Base-by-base conservation (phyloP, 2,888 invertebrate species). In the Andrena chrysosceles region DNA sequence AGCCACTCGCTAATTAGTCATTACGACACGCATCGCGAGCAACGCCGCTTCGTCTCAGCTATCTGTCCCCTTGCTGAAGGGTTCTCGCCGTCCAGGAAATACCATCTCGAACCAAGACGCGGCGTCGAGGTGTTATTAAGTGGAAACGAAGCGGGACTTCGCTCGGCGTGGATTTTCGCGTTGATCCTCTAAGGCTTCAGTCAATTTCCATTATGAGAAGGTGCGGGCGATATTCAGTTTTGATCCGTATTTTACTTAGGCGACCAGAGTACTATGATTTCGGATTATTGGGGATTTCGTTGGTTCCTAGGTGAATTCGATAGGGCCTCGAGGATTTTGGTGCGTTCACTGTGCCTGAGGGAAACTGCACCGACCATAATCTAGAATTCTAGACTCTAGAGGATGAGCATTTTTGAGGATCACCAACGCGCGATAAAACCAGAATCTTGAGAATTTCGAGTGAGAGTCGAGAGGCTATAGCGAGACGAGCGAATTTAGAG, bases 1-100 rank as follows among this genome's bases (percentile, higher is more conserved):
- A 42, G 62, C 62, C 59, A 23, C 69, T 42, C 29, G 66, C 60
- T 74, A 67, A 74, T 74, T 74, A 74, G 67, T 67, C 74, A 59
- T 74, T 74, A 67, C 33, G 74, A 74, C 67, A 73, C 73, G 73
- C 72, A 52, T 48, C 56, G 56, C 42, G 49, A 52, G 33, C 26
- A 31, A 49, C 35, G 54, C 20, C 64, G 56, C 35, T 35, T 6
- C 29, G 42, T 5, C 20, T 26, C 59, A n/a, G n/a, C 52, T 60
- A 66, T 64, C 54, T 64, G 72, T 72, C 72, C 49, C 20, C 26
- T 10, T 23, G 6, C 13, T 10, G 26, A 56, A 56, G 64, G 29
- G 67, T 33, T 7, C 56, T 16, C 16, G 59, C 0, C 42, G n/a
- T 42, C 42, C 35, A n/a, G 59, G 26, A 56, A 56, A 70, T 69